Conservation (phyloP, 2,113 vertebrate genomes). For the Spilogale gracilis region DNA sequence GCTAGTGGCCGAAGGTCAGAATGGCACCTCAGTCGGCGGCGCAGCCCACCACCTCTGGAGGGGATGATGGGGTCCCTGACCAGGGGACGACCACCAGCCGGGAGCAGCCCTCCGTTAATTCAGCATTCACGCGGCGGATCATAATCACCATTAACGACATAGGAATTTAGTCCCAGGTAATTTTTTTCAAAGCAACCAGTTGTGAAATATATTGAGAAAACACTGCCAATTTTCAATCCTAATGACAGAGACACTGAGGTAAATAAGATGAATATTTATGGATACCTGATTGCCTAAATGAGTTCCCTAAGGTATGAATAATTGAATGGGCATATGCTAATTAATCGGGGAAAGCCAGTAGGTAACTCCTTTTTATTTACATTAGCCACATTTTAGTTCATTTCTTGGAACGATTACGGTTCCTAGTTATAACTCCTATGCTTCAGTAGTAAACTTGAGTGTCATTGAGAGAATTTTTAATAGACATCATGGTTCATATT, state of each 20-base stretch:
- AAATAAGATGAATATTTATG: slow-evolving; percentile 82
- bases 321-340: slow-evolving; percentile 75
- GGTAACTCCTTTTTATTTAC: slow-evolving; percentile 68
- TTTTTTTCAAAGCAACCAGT: slow-evolving; percentile 86
- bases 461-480: slow-evolving; percentile 77
- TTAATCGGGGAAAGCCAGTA: slow-evolving; percentile 76
- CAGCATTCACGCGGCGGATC: slow-evolving; percentile 72
- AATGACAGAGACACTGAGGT: slow-evolving; percentile 79
- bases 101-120: slow-evolving; percentile 76
- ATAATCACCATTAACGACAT: slow-evolving; percentile 83
- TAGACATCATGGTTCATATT: slow-evolving; percentile 71
- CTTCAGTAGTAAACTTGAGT: slow-evolving; percentile 78
- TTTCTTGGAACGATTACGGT: slow-evolving; percentile 78
- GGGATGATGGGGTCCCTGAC: not conserved
- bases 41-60: not conserved
- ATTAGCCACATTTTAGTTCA: slow-evolving; percentile 74
- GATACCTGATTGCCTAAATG: slow-evolving; percentile 81
- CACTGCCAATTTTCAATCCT: slow-evolving; percentile 67
- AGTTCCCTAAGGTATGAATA: slow-evolving; percentile 80
- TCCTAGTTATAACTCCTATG: slow-evolving; percentile 69
- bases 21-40: slow-evolving; percentile 84
- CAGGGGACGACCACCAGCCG: slow-evolving; percentile 26
- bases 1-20: slow-evolving; percentile 91
- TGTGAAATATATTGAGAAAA: slow-evolving; percentile 86
- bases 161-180: slow-evolving; percentile 81